Base-by-base conservation (phyloP, 2,113 vertebrate species). In the Etheostoma spectabile region DNA sequence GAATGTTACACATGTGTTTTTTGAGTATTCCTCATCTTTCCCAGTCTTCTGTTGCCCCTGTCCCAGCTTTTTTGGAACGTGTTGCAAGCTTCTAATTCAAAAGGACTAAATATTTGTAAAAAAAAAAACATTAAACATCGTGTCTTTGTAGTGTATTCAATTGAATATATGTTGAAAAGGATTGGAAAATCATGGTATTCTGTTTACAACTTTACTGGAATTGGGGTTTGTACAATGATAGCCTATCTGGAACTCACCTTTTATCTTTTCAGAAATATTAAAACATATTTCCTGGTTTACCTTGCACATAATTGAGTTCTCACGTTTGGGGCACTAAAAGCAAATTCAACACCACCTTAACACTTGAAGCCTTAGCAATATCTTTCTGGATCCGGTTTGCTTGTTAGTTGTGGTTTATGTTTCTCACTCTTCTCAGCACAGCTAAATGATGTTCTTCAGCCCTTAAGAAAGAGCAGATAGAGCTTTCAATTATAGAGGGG, bases 211-310 rank as follows among this genome's bases (percentile, higher is more conserved):
- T 38, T 38, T 1, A 38, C 8, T 35, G 33, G 33, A 35, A 8
- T 38, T 35, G 6, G 35, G 35, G 35, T 38, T 6, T 18, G 48
- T 35, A 16, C 56, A 65, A 42, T 10, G n/a, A 46, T 15, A 63
- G 33, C 51, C 12, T 48, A 69, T 75, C 53, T 68, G 51, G 27
- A 38, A 46, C 68, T 85, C 22, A 15, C 48, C 48, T 62, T 76
- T 63, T 27, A 63, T 64, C 51, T 55, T 33, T 60, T 61, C 48
- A 65, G 14, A 77, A 77, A 67, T 46, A 61, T n/a, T 62, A 59
- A 68, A 45, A 3, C 48, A 21, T 24, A 55, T 46, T 55, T 21
- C 22, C 12, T 53, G 35, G 15, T 27, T 75, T 49, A 7, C 69
- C 49, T 30, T 38, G 56, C n/a, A 11, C 38, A 64, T 35, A 38